Evolutionary conservation across 2,113 vertebrate genomes (phyloP), one percentile per base, ranked within the genome.

Genomic region (Lepisosteus osseus): DNA sequence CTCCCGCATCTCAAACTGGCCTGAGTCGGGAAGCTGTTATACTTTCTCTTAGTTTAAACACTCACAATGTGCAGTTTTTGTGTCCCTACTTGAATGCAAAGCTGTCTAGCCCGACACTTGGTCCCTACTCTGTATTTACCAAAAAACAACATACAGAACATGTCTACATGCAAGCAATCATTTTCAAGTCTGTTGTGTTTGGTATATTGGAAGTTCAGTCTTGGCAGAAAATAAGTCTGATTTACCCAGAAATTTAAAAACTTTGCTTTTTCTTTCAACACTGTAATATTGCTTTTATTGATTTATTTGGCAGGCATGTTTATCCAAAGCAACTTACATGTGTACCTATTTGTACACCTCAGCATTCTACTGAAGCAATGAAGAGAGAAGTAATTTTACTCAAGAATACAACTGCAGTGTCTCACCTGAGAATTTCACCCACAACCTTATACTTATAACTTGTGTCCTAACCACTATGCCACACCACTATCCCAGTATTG

Each of bases 191-290:
- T 29, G 29, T 29, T 29, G 9, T 51, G 5, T 51, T 51, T 51
- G 1, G 9, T 51, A 51, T 51, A 51, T 51, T 51, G 5, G 47
- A 51, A 51, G 5, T 1, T 51, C 5, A 9, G 9, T 51, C 9
- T 6, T 5, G 5, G 47, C 47, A 51, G 47, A 51, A 51, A 51
- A 51, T 51, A 9, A 51, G 47, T 93, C 61, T 29, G 12, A 11
- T 15, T 15, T 70, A 78, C 44, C 9, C 62, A 65, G 41, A 55
- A 71, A 41, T 7, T 73, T 42, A 70, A 68, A 66, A 29, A 40
- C 7, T 40, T 9, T 40, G 61, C 11, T 29, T 40, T 40, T 3
- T 5, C 7, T 13, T 8, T 55, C 57, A 13, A n/a, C 4, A 15
- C 2, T 15, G 6, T 61, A 61, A 2, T 61, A 13, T 15, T 61